Evolutionary conservation across 2,888 invertebrate species (phyloP).

Genomic region (Colostygia pectinataria): DNA sequence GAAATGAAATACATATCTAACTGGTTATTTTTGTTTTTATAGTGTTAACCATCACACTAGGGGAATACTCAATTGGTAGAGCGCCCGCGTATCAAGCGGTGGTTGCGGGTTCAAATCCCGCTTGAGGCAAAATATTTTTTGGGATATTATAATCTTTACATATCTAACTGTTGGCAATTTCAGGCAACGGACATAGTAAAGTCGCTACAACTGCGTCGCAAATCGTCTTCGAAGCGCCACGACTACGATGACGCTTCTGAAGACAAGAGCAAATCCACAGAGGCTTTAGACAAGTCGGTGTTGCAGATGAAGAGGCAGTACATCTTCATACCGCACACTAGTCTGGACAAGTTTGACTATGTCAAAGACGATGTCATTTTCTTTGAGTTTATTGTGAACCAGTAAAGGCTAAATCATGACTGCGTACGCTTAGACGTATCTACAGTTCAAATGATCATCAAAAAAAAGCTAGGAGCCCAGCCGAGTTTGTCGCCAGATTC

Average conservation of each 20-base stretch:
- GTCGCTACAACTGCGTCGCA: slow-evolving; percentile 76
- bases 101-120: too few relatives aligned
- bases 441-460: too few relatives aligned
- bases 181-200: slow-evolving; percentile 86
- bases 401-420: slow-evolving; percentile 37
- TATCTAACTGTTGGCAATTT: neutral
- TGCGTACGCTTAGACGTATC: too few relatives aligned
- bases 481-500: too few relatives aligned
- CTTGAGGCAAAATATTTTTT: too few relatives aligned
- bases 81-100: too few relatives aligned
- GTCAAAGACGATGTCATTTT: slow-evolving; percentile 84
- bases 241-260: slow-evolving; percentile 61
- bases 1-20: too few relatives aligned
- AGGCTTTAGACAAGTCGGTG: slow-evolving; percentile 61
- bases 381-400: slow-evolving; percentile 79
- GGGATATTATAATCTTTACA: too few relatives aligned
- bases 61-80: too few relatives aligned
- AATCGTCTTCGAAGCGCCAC: slow-evolving; percentile 65
- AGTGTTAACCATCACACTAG: too few relatives aligned
- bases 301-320: slow-evolving; percentile 78
- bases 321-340: slow-evolving; percentile 86
- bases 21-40: too few relatives aligned
- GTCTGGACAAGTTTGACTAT: slow-evolving; percentile 83
- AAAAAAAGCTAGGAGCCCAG: too few relatives aligned
- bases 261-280: slow-evolving; percentile 54